Evolutionary conservation across 2,888 invertebrate species (phyloP).

Genomic region (Merodon equestris): DNA sequence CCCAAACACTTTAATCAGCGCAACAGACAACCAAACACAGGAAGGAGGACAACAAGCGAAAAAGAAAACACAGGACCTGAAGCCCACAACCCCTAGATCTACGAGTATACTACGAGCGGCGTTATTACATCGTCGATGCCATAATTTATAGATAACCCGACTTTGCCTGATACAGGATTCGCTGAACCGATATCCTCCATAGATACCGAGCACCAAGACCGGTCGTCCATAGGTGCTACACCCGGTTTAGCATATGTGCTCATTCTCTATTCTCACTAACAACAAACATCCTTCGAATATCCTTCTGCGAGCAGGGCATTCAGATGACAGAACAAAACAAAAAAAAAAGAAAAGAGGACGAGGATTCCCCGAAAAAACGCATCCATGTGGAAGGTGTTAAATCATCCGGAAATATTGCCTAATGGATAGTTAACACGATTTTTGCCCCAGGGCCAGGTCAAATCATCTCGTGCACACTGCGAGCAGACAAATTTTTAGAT

Average conservation of each 20-base stretch:
- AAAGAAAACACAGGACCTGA: conserved; percentile 7
- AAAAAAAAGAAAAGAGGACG: neutral
- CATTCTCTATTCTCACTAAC: conserved; percentile 32
- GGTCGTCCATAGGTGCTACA: conserved; percentile 41
- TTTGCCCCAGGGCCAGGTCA: conserved; percentile 71
- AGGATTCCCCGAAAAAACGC: conserved; percentile 67
- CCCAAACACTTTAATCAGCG: conserved; percentile 56
- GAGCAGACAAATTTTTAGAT: conserved; percentile 40
- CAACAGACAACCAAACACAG: conserved; percentile 26
- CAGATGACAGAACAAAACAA: conserved; percentile 59
- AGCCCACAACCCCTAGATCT: conserved; percentile 29
- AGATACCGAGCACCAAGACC: conserved; percentile 34
- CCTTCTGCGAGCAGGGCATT: conserved; percentile 19
- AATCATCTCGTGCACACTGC: conserved; percentile 43
- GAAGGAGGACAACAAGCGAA: too few relatives aligned
- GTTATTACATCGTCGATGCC: conserved; percentile 52
- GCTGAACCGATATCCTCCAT: conserved; percentile 1
- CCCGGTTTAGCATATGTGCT: conserved; percentile 60
- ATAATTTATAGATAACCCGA: conserved; percentile 66
- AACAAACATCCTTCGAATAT: conserved; percentile 59
- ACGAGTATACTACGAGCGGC: too few relatives aligned
- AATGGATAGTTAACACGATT: conserved; percentile 75
- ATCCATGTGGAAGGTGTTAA: conserved; percentile 70
- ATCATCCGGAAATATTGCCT: conserved; percentile 74
- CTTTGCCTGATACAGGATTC: conserved; percentile 43